A percentile compares a stretch with the other conserved stretches of the same genome.
Evolutionary conservation across 2,797 vertebrate species (phyloP).

Genomic region (Chaetodon trifasciatus): DNA sequence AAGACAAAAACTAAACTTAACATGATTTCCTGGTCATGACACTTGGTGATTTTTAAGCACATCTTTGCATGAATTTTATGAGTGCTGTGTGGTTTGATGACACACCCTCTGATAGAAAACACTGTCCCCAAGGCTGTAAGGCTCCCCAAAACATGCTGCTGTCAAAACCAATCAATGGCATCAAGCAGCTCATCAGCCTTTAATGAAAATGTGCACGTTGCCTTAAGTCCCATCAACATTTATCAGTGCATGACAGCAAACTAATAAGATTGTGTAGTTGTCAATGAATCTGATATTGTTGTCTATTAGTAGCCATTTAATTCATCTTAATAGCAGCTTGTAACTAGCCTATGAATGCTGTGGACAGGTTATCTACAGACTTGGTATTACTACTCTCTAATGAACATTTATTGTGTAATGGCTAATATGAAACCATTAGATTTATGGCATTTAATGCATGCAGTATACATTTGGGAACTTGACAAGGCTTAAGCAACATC

Average conservation of each 20-base stretch:
- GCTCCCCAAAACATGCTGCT: constrained; percentile 17
- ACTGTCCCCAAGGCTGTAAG: neutral
- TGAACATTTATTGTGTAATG: neutral
- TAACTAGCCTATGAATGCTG: neutral
- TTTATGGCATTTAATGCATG: neutral
- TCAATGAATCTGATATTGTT: constrained; percentile 28
- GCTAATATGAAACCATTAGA: neutral
- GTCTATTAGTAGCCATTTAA: constrained; percentile 19
- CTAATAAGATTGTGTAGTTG: constrained; percentile 24
- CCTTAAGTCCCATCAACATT: constrained; percentile 26
- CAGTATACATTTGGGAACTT: neutral
- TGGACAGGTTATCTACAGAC: neutral
- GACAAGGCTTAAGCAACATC: neutral
- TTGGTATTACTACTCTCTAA: neutral
- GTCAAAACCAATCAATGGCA: constrained; percentile 47
- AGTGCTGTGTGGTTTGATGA: constrained; percentile 2
- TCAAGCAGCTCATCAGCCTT: constrained; percentile 34
- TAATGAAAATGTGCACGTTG: constrained; percentile 41
- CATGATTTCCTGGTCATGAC: no score
- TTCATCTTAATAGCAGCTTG: neutral
- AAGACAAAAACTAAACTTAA: no score
- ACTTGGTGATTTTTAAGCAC: neutral
- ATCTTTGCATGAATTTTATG: neutral
- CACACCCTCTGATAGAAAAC: constrained; percentile 13
- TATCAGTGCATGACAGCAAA: constrained; percentile 21